Percentiles rank a stretch among this genome's conserved stretches.
phyloP scores from a whole-genome alignment of 2,797 vertebrate species.

The Meriones psammophilus region DNA sequence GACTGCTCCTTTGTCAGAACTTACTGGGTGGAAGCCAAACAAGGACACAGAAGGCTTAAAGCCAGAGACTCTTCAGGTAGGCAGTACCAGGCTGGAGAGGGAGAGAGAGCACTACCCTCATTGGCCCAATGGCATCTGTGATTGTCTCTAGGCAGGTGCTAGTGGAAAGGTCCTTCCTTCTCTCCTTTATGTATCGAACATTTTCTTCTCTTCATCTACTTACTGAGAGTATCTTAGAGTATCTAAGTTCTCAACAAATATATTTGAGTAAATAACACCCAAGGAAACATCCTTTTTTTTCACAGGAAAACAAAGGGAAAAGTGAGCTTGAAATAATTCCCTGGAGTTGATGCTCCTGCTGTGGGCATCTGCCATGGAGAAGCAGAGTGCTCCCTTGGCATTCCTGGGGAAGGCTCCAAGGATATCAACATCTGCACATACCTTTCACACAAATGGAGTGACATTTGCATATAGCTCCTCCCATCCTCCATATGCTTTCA shows the following conservation, averaged over 20 bases:
- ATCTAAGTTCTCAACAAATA: background rate
- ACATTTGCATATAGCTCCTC: background rate
- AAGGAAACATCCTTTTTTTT: background rate
- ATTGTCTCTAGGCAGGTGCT: background rate
- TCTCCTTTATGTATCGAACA: background rate
- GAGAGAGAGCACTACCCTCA: background rate
- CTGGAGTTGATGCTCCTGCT: background rate
- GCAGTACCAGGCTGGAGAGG: background rate
- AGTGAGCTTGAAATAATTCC: background rate
- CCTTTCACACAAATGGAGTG: background rate
- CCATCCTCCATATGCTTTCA: background rate
- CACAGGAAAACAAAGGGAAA: background rate
- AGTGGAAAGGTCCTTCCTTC: background rate
- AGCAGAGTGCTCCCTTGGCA: background rate
- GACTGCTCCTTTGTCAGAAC: slow-evolving; percentile 65
- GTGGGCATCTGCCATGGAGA: background rate
- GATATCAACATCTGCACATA: background rate
- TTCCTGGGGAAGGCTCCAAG: background rate
- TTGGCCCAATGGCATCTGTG: background rate
- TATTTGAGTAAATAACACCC: background rate
- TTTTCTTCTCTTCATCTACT: background rate
- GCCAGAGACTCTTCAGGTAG: background rate
- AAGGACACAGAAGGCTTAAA: slow-evolving; percentile 52
- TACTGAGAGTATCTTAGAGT: background rate
- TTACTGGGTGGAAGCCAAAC: slow-evolving; percentile 65